Conservation (phyloP, 2,113 vertebrate genomes). For the Litocranius walleri region DNA sequence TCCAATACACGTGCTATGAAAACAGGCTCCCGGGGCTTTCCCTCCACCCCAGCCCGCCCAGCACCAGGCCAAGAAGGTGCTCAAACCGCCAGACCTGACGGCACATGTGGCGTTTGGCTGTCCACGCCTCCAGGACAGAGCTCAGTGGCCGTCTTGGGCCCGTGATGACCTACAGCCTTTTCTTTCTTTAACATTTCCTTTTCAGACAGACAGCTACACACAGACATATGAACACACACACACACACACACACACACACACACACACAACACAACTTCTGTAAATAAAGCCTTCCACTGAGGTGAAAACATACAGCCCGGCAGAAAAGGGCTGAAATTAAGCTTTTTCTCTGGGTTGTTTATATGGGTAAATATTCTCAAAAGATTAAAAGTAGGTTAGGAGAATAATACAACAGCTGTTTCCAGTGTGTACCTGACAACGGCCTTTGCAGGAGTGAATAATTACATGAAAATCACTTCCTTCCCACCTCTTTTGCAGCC, state of each 20-base stretch:
- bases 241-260: not conserved
- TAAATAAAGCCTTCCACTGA: conserved; percentile 72
- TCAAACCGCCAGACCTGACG: conserved; percentile 58
- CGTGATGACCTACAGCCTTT: conserved; percentile 42
- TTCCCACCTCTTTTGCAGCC: conserved; percentile 82
- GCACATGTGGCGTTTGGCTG: not conserved
- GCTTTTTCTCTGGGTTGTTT: conserved; percentile 75
- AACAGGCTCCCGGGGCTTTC: not conserved
- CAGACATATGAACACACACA: conserved; percentile 31
- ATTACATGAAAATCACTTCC: conserved; percentile 87
- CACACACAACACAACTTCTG: conserved; percentile 66
- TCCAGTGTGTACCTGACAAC: conserved; percentile 86
- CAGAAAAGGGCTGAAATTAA: conserved; percentile 83
- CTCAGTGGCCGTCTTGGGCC: conserved; percentile 62
- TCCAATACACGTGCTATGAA: not conserved
- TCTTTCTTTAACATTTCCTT: not conserved
- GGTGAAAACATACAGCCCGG: conserved; percentile 74
- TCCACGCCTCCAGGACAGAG: not conserved
- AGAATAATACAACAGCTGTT: conserved; percentile 85
- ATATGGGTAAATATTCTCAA: conserved; percentile 77
- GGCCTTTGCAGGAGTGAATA: conserved; percentile 84
- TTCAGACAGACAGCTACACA: not conserved
- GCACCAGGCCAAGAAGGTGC: not conserved
- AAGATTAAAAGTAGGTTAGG: conserved; percentile 85
- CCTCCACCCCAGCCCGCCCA: not conserved